Base-by-base conservation (phyloP, 2,888 invertebrate genomes). In the Erebia epiphron region DNA sequence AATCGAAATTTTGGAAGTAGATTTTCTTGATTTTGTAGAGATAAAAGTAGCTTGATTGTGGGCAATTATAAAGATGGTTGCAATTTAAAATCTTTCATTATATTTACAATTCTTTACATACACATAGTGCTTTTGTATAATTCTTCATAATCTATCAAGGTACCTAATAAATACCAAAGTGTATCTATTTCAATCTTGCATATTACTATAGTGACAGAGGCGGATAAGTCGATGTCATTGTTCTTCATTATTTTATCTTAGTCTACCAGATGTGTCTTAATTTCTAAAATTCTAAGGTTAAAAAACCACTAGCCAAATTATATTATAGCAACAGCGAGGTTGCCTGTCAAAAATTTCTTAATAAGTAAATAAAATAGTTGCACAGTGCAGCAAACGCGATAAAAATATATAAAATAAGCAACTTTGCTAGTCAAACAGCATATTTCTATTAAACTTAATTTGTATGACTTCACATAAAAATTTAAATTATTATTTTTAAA, bases 141-240 rank as follows among this genome's bases (percentile, higher is more conserved):
- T 52, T 13, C 10, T 52, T n/a, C 52, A 16, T 35, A 63, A 11
- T 63, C 61, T 58, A 58, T 14, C 3, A 13, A 11, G 46, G 46
- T 43, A 46, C 13, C 46, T 10, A 46, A 46, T 46, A 11, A 13
- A 46, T 11, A 46, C 46, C 11, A 46, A 46, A 49, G 69, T 35
- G 60, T 16, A 10, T 1, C 16, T 5, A 62, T 54, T 68, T 61
- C 71, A 70, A 64, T 62, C 64, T 58, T 16, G 58, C 41, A 54
- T 69, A 67, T 21, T 67, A 60, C 61, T 68, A 69, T 70, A 63
- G 66, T 69, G 58, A 69, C 58, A 65, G 66, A 75, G 76, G 76
- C 76, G 75, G 76, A 76, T 69, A 68, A 69, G 73, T 71, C 73
- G 76, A 74, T 73, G 77, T 76, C 75, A 68, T 65, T 70, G 76